These are phyloP conservation scores for Lasius platythorax DNA, from an alignment of 2,888 invertebrate genomes.

Conservation along the genomic window DNA sequence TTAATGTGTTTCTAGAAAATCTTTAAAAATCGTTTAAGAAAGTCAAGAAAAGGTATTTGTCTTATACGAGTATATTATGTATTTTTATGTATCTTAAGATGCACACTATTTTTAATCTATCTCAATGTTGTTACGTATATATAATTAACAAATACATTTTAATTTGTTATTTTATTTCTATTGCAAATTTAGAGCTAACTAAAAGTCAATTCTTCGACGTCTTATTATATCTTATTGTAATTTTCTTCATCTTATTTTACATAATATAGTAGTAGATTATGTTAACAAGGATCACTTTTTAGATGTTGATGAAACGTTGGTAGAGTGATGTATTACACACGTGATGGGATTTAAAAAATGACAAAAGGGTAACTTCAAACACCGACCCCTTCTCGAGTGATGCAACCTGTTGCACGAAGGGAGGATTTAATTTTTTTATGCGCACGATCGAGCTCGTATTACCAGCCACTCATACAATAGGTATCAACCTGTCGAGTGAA, in stretches of 20 bases:
- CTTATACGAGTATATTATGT: not conserved
- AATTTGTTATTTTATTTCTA: not conserved
- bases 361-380: constrained; percentile 36
- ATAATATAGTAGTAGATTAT: not conserved
- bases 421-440: constrained; percentile 74
- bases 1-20: not conserved
- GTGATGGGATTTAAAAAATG: constrained; percentile 18
- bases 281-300: not conserved
- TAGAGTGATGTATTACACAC: not conserved
- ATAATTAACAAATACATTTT: not conserved
- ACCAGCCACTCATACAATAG: constrained; percentile 70
- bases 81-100: not conserved
- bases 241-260: not conserved
- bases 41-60: not conserved
- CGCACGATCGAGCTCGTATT: constrained; percentile 64
- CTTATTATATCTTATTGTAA: not conserved
- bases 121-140: not conserved
- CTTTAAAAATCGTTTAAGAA: not conserved
- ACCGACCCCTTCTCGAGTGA: constrained; percentile 49
- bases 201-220: not conserved
- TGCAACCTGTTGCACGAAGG: constrained; percentile 74
- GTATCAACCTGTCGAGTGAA: constrained; percentile 79
- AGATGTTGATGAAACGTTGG: not conserved
- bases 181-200: not conserved
- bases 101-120: not conserved